These are phyloP conservation scores for Amiota communis DNA, from an alignment of 2,888 invertebrate genomes.

Conservation along the genomic window DNA sequence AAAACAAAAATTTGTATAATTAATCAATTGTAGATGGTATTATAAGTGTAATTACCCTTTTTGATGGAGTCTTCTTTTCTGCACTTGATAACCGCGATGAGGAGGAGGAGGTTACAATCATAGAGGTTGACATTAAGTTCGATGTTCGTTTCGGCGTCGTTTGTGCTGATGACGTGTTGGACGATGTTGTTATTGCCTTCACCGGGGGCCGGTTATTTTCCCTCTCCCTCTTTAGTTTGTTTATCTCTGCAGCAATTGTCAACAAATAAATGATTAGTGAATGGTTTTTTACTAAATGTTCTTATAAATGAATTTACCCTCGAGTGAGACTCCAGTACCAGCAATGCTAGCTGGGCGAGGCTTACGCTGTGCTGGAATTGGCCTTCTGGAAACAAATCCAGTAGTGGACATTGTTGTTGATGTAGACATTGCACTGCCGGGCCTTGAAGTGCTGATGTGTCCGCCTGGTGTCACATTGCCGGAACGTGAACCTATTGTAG, in stretches of 20 bases:
- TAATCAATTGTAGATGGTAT: background rate
- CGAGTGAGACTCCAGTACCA: slow-evolving; percentile 83
- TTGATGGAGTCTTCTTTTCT: slow-evolving; percentile 69
- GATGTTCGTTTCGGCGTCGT: slow-evolving; percentile 73
- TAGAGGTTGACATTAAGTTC: slow-evolving; percentile 70
- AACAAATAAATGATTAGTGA: slow-evolving; percentile 17
- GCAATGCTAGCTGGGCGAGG: slow-evolving; percentile 88
- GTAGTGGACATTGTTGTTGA: slow-evolving; percentile 79
- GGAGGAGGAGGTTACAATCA: slow-evolving; percentile 65
- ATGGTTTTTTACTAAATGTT: slow-evolving; percentile 46
- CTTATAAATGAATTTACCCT: slow-evolving; percentile 57
- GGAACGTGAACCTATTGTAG: slow-evolving; percentile 78
- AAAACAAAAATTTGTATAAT: background rate
- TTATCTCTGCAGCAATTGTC: slow-evolving; percentile 57
- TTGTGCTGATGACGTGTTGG: slow-evolving; percentile 67
- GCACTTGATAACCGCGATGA: slow-evolving; percentile 67
- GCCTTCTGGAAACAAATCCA: slow-evolving; percentile 77
- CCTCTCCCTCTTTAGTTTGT: slow-evolving; percentile 72
- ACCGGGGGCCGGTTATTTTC: slow-evolving; percentile 73
- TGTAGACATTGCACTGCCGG: slow-evolving; percentile 88
- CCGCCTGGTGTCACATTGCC: slow-evolving; percentile 82
- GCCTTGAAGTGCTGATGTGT: slow-evolving; percentile 81
- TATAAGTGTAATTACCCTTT: slow-evolving; percentile 58
- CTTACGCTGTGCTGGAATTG: slow-evolving; percentile 78
- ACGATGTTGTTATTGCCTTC: slow-evolving; percentile 60